Conservation (phyloP, 2,888 invertebrate species). For the Linhomoeus sp. region DNA sequence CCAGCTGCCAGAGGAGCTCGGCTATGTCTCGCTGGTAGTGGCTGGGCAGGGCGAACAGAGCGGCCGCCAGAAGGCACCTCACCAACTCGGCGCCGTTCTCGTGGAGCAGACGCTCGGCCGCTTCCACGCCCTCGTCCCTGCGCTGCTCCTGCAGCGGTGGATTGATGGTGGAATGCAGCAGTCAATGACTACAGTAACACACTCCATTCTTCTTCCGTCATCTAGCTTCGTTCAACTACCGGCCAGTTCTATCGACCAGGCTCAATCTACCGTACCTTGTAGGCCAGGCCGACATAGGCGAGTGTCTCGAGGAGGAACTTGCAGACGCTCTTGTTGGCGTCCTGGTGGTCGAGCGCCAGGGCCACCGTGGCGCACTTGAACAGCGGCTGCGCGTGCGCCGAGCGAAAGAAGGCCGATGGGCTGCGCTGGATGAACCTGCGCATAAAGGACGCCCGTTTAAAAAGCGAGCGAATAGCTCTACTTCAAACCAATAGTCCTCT, state of each 20-base stretch:
- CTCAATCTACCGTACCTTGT: constrained; percentile 11
- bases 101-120: constrained; percentile 34
- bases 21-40: constrained; percentile 76
- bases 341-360: constrained; percentile 46
- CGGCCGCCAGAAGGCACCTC: constrained; percentile 55
- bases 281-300: constrained; percentile 35
- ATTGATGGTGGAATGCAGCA: too few relatives aligned
- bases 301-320: constrained; percentile 75
- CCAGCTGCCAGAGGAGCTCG: constrained; percentile 55
- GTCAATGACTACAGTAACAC: too few relatives aligned
- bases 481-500: neutral
- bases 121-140: constrained; percentile 10
- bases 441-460: neutral
- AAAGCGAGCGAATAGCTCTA: neutral
- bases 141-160: constrained; percentile 9
- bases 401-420: constrained; percentile 57
- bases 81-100: constrained; percentile 59
- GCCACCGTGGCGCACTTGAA: constrained; percentile 63
- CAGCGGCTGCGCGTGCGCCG: constrained; percentile 50
- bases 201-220: too few relatives aligned
- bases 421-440: constrained; percentile 56
- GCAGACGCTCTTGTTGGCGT: constrained; percentile 66
- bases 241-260: too few relatives aligned
- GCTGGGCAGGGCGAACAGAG: constrained; percentile 60
- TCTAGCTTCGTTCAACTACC: too few relatives aligned